Percentiles rank a stretch among this genome's conserved stretches.
These are phyloP conservation scores for Branchipolynoe longqiensis DNA, from an alignment of 2,888 invertebrate genomes.

Conservation along the genomic window DNA sequence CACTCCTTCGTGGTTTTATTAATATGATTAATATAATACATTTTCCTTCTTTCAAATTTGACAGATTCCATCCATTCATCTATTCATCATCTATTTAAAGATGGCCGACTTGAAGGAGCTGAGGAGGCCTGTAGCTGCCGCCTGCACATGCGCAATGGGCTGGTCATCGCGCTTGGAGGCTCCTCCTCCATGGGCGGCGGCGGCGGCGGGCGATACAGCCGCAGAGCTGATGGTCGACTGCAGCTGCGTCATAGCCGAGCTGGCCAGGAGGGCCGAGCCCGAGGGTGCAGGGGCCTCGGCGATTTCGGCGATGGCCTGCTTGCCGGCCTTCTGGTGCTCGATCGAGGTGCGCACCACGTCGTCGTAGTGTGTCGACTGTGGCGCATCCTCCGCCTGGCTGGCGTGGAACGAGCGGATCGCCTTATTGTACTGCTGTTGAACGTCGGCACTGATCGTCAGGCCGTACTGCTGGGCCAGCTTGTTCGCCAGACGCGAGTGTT, in stretches of 20 bases:
- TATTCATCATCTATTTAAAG: slow-evolving; percentile 28
- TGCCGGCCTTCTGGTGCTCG: slow-evolving; percentile 35
- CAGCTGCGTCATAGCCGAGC: slow-evolving; percentile 11
- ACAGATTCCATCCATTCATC: too few species aligned
- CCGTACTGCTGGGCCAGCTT: slow-evolving; percentile 50
- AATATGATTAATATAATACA: too few species aligned
- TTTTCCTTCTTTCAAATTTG: too few species aligned
- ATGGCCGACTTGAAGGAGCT: slow-evolving; percentile 46
- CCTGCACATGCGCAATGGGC: slow-evolving; percentile 48
- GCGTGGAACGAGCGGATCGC: slow-evolving; percentile 32
- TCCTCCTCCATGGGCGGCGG: neutral
- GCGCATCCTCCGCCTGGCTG: neutral
- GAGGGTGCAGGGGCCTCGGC: slow-evolving; percentile 40
- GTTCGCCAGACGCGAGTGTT: slow-evolving; percentile 30
- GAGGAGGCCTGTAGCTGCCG: slow-evolving; percentile 30
- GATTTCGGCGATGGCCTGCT: slow-evolving; percentile 13
- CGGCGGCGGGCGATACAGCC: slow-evolving; percentile 9
- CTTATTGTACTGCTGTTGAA: slow-evolving; percentile 43
- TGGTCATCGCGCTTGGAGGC: neutral
- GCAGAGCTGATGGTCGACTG: slow-evolving; percentile 4
- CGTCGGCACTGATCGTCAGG: slow-evolving; percentile 37
- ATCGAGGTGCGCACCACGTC: slow-evolving; percentile 44
- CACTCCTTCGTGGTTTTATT: too few species aligned
- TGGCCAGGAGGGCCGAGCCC: too few species aligned
- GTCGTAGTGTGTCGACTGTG: slow-evolving; percentile 16